Evolutionary conservation across 2,888 invertebrate species (phyloP), one percentile per base, ranked within the genome.

Genomic region (Hetaerina titia): DNA sequence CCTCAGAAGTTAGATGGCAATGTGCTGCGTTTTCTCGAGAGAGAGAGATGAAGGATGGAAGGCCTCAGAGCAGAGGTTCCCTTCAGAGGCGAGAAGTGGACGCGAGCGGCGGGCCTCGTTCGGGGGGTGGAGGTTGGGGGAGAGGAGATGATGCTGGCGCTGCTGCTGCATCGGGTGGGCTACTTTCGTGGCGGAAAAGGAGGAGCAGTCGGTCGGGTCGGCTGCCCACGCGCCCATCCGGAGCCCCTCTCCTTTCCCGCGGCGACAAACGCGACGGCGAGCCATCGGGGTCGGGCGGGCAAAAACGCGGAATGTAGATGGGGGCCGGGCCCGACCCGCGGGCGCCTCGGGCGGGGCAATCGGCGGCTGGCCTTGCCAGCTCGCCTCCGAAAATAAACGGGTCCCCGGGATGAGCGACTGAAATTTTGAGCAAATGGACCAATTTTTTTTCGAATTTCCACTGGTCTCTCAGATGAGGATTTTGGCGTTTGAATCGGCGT

Each of bases 251-350:
- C 69, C 69, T 69, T 22, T 81, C 81, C 25, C 25, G 81, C 25
- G 81, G 31, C 81, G 81, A 81, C 81, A 81, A 81, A 81, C 81
- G 81, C 81, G 81, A 81, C 81, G 81, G 31, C 25, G 22, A 31
- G 81, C 81, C 81, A 81, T 81, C 81, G 81, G 81, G 81, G 81
- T 81, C 81, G 81, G 81, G 25, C 81, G 81, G 81, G 81, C 81
- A 81, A 81, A 81, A 81, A 81, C 81, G n/a, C 81, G 81, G 74
- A n/a, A 81, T 81, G 81, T 9, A 9, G 81, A 81, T 81, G 81
- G 5, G 81, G 81, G 81, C 81, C 81, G 15, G 31, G 81, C 81
- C 11, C 31, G 81, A 31, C 25, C 81, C 69, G 13, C 13, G 15
- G 81, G 81, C 81, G 81, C 81, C 81, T 22, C 11, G 60, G 60